Conservation (phyloP, 1,140 invertebrate genomes). For the Dendroctonus ponderosae region DNA sequence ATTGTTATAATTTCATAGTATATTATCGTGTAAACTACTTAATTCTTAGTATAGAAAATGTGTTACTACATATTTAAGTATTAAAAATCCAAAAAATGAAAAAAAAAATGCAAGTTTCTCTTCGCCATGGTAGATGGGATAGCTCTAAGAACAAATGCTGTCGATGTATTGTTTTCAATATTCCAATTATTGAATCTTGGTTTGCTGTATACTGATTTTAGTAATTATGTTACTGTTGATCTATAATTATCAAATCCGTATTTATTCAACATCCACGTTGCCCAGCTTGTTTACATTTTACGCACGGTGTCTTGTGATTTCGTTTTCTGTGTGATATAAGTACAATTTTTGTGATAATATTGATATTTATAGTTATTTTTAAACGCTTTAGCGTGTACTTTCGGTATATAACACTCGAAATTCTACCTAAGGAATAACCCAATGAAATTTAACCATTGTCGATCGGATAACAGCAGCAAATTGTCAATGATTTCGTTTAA, state of each 20-base stretch:
- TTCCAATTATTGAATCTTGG: too few relatives aligned
- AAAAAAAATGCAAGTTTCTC: slow-evolving; percentile 34
- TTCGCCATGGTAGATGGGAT: slow-evolving; percentile 16
- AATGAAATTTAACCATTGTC: too few relatives aligned
- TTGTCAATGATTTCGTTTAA: too few relatives aligned
- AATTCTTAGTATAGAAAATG: slow-evolving; percentile 40
- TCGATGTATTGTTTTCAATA: slow-evolving; percentile 7
- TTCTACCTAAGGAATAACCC: too few relatives aligned
- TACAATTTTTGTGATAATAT: slow-evolving; percentile 37
- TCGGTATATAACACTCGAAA: too few relatives aligned
- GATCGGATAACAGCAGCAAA: too few relatives aligned
- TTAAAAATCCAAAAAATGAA: slow-evolving; percentile 31
- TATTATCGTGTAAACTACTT: slow-evolving; percentile 45
- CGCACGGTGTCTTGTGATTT: slow-evolving; percentile 21
- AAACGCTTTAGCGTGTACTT: background rate
- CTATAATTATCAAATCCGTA: background rate
- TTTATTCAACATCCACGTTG: background rate
- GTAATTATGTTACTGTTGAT: too few relatives aligned
- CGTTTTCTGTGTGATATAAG: slow-evolving; percentile 32
- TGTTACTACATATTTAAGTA: slow-evolving; percentile 43
- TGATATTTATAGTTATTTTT: slow-evolving; percentile 33
- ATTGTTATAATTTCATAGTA: slow-evolving; percentile 52
- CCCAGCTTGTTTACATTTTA: slow-evolving; percentile 35
- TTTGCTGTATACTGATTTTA: background rate
- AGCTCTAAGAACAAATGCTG: slow-evolving; percentile 15